Conservation (phyloP, 2,888 invertebrate genomes). For the Cosmia pyralina region DNA sequence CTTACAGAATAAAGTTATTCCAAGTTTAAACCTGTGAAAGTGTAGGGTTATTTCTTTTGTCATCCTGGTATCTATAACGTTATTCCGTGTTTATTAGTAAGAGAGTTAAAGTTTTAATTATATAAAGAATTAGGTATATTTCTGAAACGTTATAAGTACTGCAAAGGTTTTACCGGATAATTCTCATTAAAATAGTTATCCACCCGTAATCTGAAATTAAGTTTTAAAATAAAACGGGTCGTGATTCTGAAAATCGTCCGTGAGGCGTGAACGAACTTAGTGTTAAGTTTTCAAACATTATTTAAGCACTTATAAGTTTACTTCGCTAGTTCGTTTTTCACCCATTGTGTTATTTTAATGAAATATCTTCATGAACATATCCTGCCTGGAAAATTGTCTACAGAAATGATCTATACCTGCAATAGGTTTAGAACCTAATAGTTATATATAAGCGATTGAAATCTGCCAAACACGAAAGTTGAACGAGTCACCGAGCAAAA, state of each 20-base stretch:
- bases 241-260: not conserved
- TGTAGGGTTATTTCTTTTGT: no score
- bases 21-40: no score
- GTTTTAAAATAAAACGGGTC: not conserved
- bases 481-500: not conserved
- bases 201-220: not conserved
- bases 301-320: not conserved
- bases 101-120: not conserved
- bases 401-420: not conserved
- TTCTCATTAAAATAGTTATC: not conserved
- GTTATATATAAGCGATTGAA: not conserved
- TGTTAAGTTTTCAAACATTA: not conserved
- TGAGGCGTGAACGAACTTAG: not conserved
- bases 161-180: not conserved
- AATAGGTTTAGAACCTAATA: not conserved
- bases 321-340: not conserved
- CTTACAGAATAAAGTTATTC: no score
- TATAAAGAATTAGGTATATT: not conserved
- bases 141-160: constrained; percentile 4
- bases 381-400: not conserved
- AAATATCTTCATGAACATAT: not conserved
- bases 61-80: no score
- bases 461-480: not conserved
- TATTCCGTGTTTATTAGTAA: no score
- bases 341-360: not conserved